Evolutionary conservation across 2,888 invertebrate species (phyloP).

Genomic region (Erebia ligea): DNA sequence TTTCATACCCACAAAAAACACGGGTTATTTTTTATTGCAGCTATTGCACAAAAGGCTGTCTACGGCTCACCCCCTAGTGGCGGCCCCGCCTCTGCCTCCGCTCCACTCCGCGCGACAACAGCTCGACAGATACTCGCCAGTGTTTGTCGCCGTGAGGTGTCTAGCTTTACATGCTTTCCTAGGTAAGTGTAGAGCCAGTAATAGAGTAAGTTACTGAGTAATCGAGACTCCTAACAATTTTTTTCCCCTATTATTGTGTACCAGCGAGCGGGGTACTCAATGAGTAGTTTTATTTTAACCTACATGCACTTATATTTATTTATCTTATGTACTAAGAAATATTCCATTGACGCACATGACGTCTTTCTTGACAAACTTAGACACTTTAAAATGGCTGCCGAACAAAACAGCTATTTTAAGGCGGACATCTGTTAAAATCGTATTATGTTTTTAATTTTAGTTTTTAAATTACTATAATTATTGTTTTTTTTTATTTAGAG

Average conservation of each 20-base stretch:
- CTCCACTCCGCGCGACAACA: slow-evolving; percentile 74
- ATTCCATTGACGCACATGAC: too few species aligned
- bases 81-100: slow-evolving; percentile 69
- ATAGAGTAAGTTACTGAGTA: too few species aligned
- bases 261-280: too few species aligned
- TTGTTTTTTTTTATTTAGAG: slow-evolving; percentile 50
- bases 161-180: slow-evolving; percentile 65
- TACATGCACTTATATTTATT: too few species aligned
- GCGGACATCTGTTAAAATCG: too few species aligned
- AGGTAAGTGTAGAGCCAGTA: slow-evolving; percentile 49
- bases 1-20: too few species aligned
- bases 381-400: background rate
- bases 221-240: too few species aligned
- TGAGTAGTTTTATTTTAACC: too few species aligned
- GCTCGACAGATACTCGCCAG: slow-evolving; percentile 69
- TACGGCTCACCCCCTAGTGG: slow-evolving; percentile 57
- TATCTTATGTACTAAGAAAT: too few species aligned
- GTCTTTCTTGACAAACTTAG: background rate
- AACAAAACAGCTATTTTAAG: too few species aligned
- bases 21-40: slow-evolving; percentile 44
- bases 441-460: too few species aligned
- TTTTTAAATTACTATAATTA: background rate
- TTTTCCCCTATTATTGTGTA: too few species aligned
- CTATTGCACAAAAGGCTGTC: slow-evolving; percentile 65
- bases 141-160: slow-evolving; percentile 66